Evolutionary conservation across 2,888 invertebrate species (phyloP).

Genomic region (Netelia melanura): DNA sequence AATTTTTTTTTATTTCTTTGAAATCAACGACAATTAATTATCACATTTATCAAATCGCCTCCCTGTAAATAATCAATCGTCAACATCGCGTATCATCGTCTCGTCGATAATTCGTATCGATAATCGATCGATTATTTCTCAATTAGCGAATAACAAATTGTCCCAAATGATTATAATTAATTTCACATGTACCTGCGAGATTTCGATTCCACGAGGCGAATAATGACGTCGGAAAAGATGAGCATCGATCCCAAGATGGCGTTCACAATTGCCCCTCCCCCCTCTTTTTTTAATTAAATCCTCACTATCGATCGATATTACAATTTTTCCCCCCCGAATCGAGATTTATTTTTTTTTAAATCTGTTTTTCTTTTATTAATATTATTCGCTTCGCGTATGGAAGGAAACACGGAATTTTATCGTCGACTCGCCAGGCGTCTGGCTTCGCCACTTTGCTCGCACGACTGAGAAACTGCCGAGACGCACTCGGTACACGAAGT

Average conservation of each 20-base stretch:
- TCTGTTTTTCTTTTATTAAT: neutral
- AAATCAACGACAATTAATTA: neutral
- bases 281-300: neutral
- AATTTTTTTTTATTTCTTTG: too few species aligned
- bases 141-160: neutral
- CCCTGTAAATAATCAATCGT: conserved; percentile 39
- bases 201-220: conserved; percentile 71
- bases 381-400: neutral
- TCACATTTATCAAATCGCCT: neutral
- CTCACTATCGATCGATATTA: neutral
- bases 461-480: conserved; percentile 21
- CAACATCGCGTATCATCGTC: neutral
- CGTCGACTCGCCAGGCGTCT: conserved; percentile 6
- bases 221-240: conserved; percentile 74
- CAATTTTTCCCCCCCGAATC: neutral
- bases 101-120: conserved; percentile 33
- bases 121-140: conserved; percentile 24
- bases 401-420: conserved; percentile 28
- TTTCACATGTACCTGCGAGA: conserved; percentile 71
- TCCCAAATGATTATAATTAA: neutral
- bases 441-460: too few species aligned
- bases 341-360: neutral
- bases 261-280: neutral
- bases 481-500: conserved; percentile 26
- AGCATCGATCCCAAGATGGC: conserved; percentile 58